Conservation (phyloP, 2,113 vertebrate genomes). For the Chloebia gouldiae region DNA sequence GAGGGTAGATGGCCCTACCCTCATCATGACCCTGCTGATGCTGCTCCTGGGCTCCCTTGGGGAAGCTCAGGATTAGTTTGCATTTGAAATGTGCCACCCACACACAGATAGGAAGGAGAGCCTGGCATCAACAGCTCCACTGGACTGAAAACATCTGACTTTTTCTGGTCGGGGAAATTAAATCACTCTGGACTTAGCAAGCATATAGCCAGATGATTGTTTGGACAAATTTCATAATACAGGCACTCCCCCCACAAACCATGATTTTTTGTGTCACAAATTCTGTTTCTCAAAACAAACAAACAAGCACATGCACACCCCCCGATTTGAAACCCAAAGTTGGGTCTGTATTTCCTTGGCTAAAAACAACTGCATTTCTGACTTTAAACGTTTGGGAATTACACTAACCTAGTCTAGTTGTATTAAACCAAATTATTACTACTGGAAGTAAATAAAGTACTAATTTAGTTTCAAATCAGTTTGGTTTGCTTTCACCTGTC, state of each 20-base stretch:
- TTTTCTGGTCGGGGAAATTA: background rate
- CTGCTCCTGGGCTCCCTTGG: background rate
- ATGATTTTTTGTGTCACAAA: background rate
- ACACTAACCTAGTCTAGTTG: background rate
- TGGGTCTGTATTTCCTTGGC: background rate
- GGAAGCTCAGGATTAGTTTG: background rate
- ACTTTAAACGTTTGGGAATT: background rate
- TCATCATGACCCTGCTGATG: background rate
- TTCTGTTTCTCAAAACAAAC: background rate
- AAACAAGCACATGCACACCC: background rate
- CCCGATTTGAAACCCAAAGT: background rate
- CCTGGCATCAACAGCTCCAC: background rate
- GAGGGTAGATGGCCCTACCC: background rate
- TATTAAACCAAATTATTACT: background rate
- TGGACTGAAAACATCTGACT: background rate
- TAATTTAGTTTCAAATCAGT: background rate
- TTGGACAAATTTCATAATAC: background rate
- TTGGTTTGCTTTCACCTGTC: background rate
- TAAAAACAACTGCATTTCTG: background rate
- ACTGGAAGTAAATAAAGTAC: background rate
- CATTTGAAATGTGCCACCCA: background rate
- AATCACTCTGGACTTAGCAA: background rate
- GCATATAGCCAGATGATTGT: background rate
- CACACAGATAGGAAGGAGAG: background rate
- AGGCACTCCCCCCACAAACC: accelerated